Evolutionary conservation across 2,888 invertebrate species (phyloP), one percentile per base, ranked within the genome.

Genomic region (Atethmia centrago): DNA sequence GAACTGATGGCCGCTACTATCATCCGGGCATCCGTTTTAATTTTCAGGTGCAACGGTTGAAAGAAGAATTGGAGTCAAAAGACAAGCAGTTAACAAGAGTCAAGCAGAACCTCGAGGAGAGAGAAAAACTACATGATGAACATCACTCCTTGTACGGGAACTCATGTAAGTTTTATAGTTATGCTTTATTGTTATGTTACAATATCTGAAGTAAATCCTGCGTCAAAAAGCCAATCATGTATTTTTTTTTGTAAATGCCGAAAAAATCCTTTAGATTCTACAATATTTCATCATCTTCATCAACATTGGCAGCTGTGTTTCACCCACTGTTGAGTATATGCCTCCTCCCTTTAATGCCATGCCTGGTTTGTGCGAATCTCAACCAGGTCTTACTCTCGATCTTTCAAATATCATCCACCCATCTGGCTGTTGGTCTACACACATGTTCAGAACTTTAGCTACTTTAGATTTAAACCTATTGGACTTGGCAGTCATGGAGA

Each of bases 31-130:
- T 45, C 16, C 8, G 3, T 25, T 10, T 4, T 4, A 21, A 19
- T 64, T n/a, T 69, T 2, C 95, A 97, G 93, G 95, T 97, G 47
- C 96, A 97, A 85, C 95, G 96, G 79, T 89, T 97, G n/a, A 96
- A 97, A 85, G 97, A 98, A 85, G 97, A 97, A 58, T 86, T 98
- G 58, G 95, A 96, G 2, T 95, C 96, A 2, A 97, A 97, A 70
- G 98, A 98, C 84, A 97, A 97, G 86, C 97, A 97, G 83, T 94
- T 98, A 71, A 91, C 93, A 63, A 96, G 97, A 40, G 89, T 97
- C 66, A 97, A 97, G 79, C 96, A 96, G 79, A 97, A 97, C 63
- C 87, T 98, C 59, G 97, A 97, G 45, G 97, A 97, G 87, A 92
- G 90, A 77, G 97, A 97, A 88, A 97, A 97, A 77, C 95, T 97